Base-by-base conservation (phyloP, 2,797 vertebrate species). In the Loris lydekkerianus region DNA sequence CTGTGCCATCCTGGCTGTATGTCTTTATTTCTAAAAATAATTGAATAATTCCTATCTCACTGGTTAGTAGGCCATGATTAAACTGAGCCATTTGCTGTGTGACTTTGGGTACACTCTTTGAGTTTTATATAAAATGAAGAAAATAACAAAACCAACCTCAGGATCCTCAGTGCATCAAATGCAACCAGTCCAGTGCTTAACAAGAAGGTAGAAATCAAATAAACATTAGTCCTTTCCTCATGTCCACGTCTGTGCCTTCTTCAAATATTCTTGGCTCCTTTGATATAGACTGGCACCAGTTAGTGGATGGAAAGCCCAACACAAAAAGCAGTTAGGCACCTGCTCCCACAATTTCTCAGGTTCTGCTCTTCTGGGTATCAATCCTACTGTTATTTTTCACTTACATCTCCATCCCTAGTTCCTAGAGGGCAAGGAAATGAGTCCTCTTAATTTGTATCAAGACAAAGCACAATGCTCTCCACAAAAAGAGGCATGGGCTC, bases 41-140 rank as follows among this genome's bases (percentile, higher is more conserved):
- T 40, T 84, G 69, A 78, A 20, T 67, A 67, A 84, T 40, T 84
- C 43, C 87, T 65, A 78, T 2, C 58, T 53, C 17, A 67, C 14
- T 83, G 31, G 9, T 63, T 86, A 75, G 43, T 80, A 29, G 0
- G 4, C 13, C 25, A 49, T 34, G 53, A 70, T 29, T 17, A 84
- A 86, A 81, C 27, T 82, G 72, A 77, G 17, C 10, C 20, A 61
- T 4, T 76, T 63, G 87, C 18, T 69, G n/a, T 91, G 40, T 46
- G 49, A 70, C 65, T 91, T 56, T 43, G 70, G 27, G 21, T 29
- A 75, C 23, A 83, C 83, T 53, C 88, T 86, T 43, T 70, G 21
- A 40, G 27, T 80, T 94, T 89, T 78, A 80, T 43, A 21, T 27
- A 86, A 97, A 91, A 67, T 9, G 5, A 92, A 95, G 25, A 56